Percentiles rank a stretch among this genome's conserved stretches.
Conservation (phyloP, 2,113 vertebrate genomes). For the Alethe diademata region DNA sequence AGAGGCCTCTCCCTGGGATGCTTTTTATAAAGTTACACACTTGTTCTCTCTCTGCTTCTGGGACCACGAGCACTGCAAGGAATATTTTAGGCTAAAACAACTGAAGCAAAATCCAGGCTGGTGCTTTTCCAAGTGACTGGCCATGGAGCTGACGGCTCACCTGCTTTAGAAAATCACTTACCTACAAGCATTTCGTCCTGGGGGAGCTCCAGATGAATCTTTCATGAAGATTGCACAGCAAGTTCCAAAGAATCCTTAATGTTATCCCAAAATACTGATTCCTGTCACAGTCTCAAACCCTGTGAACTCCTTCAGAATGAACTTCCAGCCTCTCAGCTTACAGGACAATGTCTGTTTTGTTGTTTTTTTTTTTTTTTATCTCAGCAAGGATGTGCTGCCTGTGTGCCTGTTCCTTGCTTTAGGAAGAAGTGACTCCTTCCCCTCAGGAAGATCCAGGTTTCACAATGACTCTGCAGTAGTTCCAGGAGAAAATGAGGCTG, state of each 20-base stretch:
- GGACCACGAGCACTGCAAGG: not conserved
- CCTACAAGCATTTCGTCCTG: not conserved
- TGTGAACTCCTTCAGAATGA: not conserved
- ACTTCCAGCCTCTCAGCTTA: not conserved
- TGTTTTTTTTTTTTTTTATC: not conserved
- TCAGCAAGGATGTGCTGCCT: not conserved
- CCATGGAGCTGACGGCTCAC: not conserved
- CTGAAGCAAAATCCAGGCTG: not conserved
- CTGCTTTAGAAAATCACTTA: not conserved
- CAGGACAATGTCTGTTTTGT: not conserved
- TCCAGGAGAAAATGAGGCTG: not conserved
- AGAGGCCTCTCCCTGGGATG: not conserved
- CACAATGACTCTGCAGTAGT: not conserved
- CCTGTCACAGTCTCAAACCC: not conserved
- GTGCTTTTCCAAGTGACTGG: constrained; percentile 17
- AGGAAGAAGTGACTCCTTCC: not conserved
- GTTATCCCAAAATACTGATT: not conserved
- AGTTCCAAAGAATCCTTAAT: not conserved
- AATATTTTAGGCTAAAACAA: not conserved
- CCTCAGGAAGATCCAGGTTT: not conserved
- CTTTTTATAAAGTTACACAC: not conserved
- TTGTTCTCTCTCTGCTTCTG: not conserved
- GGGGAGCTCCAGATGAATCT: constrained; percentile 16
- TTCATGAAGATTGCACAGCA: not conserved
- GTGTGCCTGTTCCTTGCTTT: not conserved